These are phyloP conservation scores for Nannoperca obscura DNA, from an alignment of 2,797 vertebrate species.

Conservation along the genomic window DNA sequence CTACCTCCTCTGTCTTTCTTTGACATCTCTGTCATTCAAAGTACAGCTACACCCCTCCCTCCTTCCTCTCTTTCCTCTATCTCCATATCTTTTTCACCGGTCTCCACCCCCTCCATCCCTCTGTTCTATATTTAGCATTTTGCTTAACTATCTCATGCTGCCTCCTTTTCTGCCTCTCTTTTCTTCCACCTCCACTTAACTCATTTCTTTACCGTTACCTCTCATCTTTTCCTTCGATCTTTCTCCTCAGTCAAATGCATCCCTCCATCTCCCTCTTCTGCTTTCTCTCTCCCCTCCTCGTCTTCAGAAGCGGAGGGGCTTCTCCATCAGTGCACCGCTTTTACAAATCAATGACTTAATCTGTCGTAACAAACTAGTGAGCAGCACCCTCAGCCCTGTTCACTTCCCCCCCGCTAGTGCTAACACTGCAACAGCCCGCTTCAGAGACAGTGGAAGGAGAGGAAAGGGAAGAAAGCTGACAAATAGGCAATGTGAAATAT, in stretches of 20 bases:
- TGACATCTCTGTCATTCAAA: slow-evolving; percentile 68
- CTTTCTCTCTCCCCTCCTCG: slow-evolving; percentile 23
- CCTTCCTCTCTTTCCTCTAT: slow-evolving; percentile 30
- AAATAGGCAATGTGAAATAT: slow-evolving; percentile 17
- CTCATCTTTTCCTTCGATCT: slow-evolving; percentile 33
- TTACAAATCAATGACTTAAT: slow-evolving; percentile 88
- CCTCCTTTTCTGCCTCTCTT: slow-evolving; percentile 40
- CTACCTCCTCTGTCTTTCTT: slow-evolving; percentile 46
- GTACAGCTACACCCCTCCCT: slow-evolving; percentile 50
- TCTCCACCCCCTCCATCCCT: slow-evolving; percentile 54
- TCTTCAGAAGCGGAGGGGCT: slow-evolving; percentile 70
- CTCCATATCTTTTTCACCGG: slow-evolving; percentile 49
- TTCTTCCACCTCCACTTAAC: slow-evolving; percentile 59
- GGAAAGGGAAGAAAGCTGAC: slow-evolving; percentile 11
- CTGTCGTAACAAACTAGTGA: slow-evolving; percentile 87
- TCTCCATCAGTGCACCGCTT: slow-evolving; percentile 84
- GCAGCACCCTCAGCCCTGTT: slow-evolving; percentile 73
- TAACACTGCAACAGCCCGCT: slow-evolving; percentile 37
- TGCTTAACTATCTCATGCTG: slow-evolving; percentile 63
- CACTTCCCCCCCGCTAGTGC: slow-evolving; percentile 40
- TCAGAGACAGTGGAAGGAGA: slow-evolving; percentile 29
- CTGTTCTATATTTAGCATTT: slow-evolving; percentile 77
- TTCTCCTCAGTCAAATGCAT: slow-evolving; percentile 44
- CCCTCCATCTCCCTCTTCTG: slow-evolving; percentile 23
- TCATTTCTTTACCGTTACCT: slow-evolving; percentile 50